Base-by-base conservation (phyloP, 2,113 vertebrate genomes). In the Epinephelus cyanopodus region DNA sequence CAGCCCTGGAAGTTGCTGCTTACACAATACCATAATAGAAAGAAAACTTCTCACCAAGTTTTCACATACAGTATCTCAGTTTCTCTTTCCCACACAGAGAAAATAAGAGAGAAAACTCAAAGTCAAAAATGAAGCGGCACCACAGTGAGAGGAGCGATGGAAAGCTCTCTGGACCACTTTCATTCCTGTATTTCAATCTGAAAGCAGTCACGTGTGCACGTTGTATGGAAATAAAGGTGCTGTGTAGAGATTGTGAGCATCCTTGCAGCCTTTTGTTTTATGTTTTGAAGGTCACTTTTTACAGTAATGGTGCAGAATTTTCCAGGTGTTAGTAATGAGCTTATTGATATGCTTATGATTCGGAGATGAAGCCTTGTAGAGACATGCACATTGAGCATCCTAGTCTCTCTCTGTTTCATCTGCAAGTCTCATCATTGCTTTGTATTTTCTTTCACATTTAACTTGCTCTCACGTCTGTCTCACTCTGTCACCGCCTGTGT, bases 151-250 rank as follows among this genome's bases (percentile, higher is more conserved):
- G 47, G 19, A 11, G n/a, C 5, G 67, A 64, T 56, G 71, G 67
- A 69, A 77, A 82, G 57, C 67, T 82, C 61, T 76, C 18, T 56
- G 58, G 68, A 72, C 64, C 27, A 52, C 50, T 86, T 89, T 85
- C 29, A 62, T 87, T 77, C 62, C 74, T 78, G 57, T 23, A 52
- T 71, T 87, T 85, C 69, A 79, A 50, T 65, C 25, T 84, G 33
- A 86, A 83, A 87, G 76, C 68, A 71, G 76, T 78, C 52, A 77
- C 45, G 17, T 73, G 65, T 68, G 58, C 33, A 69, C 33, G 82
- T 33, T 50, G 19, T 64, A 64, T 73, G 37, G 45, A 79, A 77
- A 87, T 77, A 62, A 58, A 73, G 52, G 42, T 7, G 48, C 50
- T 37, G 42, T 69, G 19, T 18, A 23, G 63, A 77, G 48, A 73